phyloP scores from a whole-genome alignment of 2,888 invertebrate genomes.

The Cerastoderma edule region DNA sequence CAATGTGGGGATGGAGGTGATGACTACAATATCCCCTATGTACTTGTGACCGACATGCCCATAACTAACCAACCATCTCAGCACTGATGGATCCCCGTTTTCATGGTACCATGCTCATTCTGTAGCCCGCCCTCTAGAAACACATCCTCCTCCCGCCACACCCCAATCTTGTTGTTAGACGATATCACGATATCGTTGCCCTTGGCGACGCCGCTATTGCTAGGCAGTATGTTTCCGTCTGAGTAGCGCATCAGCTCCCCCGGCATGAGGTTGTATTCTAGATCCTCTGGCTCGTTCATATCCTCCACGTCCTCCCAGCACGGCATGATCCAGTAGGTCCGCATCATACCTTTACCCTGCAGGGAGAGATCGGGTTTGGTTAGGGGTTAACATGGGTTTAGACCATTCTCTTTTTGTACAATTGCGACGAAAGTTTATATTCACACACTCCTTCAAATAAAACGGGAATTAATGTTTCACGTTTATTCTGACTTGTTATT shows the following conservation, averaged over 20 bases:
- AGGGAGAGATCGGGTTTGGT: too few species aligned
- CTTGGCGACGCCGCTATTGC: not conserved
- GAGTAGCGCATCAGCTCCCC: conserved; percentile 48
- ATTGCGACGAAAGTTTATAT: too few species aligned
- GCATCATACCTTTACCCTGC: conserved; percentile 62
- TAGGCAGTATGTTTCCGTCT: conserved; percentile 24
- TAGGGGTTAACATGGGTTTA: too few species aligned
- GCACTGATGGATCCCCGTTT: conserved; percentile 14
- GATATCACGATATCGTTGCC: not conserved
- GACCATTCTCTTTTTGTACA: too few species aligned
- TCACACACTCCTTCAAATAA: too few species aligned
- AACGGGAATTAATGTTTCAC: too few species aligned
- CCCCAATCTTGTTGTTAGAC: conserved; percentile 6
- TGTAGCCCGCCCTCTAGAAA: conserved; percentile 27
- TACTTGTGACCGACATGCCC: too few species aligned
- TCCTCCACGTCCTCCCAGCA: conserved; percentile 40
- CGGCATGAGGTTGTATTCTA: conserved; percentile 26
- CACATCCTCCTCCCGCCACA: conserved; percentile 56
- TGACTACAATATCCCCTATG: too few species aligned
- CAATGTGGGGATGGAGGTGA: too few species aligned
- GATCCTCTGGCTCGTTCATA: conserved; percentile 4
- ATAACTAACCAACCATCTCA: conserved; percentile 1
- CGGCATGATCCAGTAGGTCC: conserved; percentile 59
- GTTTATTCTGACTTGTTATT: not conserved
- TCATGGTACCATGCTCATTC: not conserved